Evolutionary conservation across 2,888 invertebrate genomes (phyloP).

Genomic region (Papilio demoleus): DNA sequence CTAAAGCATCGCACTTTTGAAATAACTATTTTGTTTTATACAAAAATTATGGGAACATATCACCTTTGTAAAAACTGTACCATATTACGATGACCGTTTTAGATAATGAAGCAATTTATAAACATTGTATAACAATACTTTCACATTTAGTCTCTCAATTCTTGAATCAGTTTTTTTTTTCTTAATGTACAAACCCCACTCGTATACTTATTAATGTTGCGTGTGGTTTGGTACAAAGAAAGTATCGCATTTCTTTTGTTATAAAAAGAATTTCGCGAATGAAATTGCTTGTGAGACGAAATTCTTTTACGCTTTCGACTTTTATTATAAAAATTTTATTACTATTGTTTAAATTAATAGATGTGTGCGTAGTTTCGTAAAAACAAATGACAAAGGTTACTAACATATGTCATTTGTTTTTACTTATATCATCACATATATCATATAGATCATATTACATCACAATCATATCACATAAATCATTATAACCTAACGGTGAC

Average conservation of each 20-base stretch:
- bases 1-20: no score
- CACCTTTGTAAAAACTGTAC: neutral
- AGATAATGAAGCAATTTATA: slow-evolving; percentile 26
- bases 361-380: no score
- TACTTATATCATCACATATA: no score
- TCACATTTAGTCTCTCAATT: slow-evolving; percentile 21
- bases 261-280: neutral
- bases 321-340: neutral
- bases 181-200: slow-evolving; percentile 5
- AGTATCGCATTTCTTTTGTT: slow-evolving; percentile 20
- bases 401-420: no score
- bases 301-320: slow-evolving; percentile 3
- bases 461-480: no score
- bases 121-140: slow-evolving; percentile 14
- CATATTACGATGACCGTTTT: slow-evolving; percentile 1
- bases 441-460: no score
- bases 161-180: slow-evolving; percentile 1
- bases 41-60: neutral
- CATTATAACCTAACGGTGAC: no score
- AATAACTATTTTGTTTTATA: neutral
- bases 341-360: no score
- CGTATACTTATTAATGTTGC: slow-evolving; percentile 7
- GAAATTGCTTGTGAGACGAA: neutral
- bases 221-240: slow-evolving; percentile 20
- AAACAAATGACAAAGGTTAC: no score